Evolutionary conservation across 2,888 invertebrate genomes (phyloP).

Genomic region (Protodeltote pygarga): DNA sequence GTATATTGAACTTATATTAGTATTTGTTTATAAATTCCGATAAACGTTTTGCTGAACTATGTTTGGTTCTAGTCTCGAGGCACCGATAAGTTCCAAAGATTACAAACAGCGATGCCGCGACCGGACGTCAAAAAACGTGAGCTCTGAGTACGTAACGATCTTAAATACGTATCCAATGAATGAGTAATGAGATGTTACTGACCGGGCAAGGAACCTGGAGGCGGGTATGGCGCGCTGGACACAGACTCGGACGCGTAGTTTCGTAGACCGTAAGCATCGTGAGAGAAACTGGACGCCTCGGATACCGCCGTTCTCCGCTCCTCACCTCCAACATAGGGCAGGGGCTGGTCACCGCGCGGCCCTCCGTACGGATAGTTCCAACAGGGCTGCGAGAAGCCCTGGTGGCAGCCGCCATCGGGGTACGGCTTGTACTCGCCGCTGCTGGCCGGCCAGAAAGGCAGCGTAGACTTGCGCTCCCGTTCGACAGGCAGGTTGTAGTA

Average conservation of each 20-base stretch:
- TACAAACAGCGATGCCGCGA: constrained; percentile 73
- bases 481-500: constrained; percentile 92
- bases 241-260: constrained; percentile 92
- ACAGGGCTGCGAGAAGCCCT: constrained; percentile 91
- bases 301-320: constrained; percentile 90
- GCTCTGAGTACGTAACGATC: constrained; percentile 56
- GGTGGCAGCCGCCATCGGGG: constrained; percentile 88
- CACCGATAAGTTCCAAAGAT: constrained; percentile 78
- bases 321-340: constrained; percentile 90
- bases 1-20: constrained; percentile 47
- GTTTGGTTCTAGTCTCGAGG: constrained; percentile 66
- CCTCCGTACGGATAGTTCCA: constrained; percentile 90
- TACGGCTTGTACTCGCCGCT: constrained; percentile 89
- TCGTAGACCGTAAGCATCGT: constrained; percentile 91
- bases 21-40: constrained; percentile 78
- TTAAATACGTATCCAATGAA: constrained; percentile 46
- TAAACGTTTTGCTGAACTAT: constrained; percentile 71
- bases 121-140: constrained; percentile 73
- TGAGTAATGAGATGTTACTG: constrained; percentile 67
- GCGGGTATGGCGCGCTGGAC: constrained; percentile 92
- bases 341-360: constrained; percentile 89
- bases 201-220: constrained; percentile 90
- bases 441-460: constrained; percentile 90
- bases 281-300: constrained; percentile 89
- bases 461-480: constrained; percentile 88